Percentiles rank a stretch among this genome's conserved stretches.
Evolutionary conservation across 1,140 invertebrate species (phyloP).

Genomic region (Lysiphlebus fabarum): DNA sequence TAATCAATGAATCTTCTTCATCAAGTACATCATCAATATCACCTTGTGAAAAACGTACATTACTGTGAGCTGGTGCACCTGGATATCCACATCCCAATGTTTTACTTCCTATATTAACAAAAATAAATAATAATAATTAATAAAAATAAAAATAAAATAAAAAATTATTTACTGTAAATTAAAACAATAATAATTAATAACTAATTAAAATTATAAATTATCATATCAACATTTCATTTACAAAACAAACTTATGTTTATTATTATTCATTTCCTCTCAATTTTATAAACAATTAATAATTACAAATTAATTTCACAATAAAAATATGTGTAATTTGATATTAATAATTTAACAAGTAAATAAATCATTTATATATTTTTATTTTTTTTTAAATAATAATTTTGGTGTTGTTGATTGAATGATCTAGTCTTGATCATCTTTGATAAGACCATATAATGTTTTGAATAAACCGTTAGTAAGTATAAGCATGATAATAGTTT

Average conservation of each 20-base stretch:
- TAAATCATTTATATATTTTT: too few species aligned
- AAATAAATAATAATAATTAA: conserved; percentile 13
- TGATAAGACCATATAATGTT: conserved; percentile 7
- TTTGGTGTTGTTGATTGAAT: conserved; percentile 6
- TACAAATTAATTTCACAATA: too few species aligned
- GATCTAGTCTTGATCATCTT: neutral
- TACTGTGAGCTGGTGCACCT: conserved; percentile 87
- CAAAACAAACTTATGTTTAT: too few species aligned
- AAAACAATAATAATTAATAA: neutral
- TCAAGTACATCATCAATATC: conserved; percentile 46
- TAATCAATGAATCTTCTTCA: conserved; percentile 46
- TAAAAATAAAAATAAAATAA: too few species aligned
- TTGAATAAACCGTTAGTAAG: conserved; percentile 23
- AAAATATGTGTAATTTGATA: too few species aligned
- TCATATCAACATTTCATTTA: too few species aligned
- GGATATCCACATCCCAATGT: conserved; percentile 73
- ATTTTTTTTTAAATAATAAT: neutral
- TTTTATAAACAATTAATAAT: too few species aligned
- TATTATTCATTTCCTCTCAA: too few species aligned
- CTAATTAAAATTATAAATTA: too few species aligned
- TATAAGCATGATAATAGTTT: conserved; percentile 13
- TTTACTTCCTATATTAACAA: conserved; percentile 34
- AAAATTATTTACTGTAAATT: conserved; percentile 1
- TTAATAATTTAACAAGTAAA: too few species aligned
- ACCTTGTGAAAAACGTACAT: conserved; percentile 67